Conservation (phyloP, 2,888 invertebrate species). For the Drosophila mimetica region DNA sequence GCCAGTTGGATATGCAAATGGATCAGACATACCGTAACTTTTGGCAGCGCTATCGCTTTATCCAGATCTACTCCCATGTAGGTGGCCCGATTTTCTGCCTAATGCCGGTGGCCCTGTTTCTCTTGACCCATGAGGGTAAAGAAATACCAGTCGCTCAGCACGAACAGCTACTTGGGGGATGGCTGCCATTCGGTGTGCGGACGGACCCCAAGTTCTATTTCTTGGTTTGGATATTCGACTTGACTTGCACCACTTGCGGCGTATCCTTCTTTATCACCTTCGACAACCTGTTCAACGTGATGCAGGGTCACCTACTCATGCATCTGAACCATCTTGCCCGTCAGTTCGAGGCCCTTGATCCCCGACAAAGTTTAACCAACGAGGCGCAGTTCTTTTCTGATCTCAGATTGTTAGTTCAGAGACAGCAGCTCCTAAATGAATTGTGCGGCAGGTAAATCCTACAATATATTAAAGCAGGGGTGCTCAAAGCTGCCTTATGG, state of each 20-base stretch:
- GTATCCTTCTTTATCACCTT: constrained; percentile 38
- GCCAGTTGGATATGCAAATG: constrained; percentile 34
- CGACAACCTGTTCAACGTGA: constrained; percentile 51
- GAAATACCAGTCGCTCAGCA: constrained; percentile 37
- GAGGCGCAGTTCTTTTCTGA: constrained; percentile 14
- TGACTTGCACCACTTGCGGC: constrained; percentile 20
- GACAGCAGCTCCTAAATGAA: constrained; percentile 56
- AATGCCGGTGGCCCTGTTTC: constrained; percentile 20
- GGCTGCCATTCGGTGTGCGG: constrained; percentile 49
- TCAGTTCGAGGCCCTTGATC: constrained; percentile 31
- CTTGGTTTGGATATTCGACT: constrained; percentile 34
- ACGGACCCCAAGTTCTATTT: constrained; percentile 46
- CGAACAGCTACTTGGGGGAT: constrained; percentile 57
- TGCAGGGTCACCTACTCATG: constrained; percentile 60
- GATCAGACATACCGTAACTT: neutral
- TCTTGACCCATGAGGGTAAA: constrained; percentile 13
- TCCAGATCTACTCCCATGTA: neutral
- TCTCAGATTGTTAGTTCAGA: constrained; percentile 37
- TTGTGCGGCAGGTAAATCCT: constrained; percentile 23
- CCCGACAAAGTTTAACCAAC: constrained; percentile 5
- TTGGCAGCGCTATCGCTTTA: constrained; percentile 4
- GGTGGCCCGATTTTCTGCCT: neutral
- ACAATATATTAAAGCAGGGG: too few relatives aligned
- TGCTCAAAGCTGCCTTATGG: too few relatives aligned
- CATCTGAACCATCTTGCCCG: constrained; percentile 44